Conservation (phyloP, 2,888 invertebrate genomes). For the Muschampia plurimacula region DNA sequence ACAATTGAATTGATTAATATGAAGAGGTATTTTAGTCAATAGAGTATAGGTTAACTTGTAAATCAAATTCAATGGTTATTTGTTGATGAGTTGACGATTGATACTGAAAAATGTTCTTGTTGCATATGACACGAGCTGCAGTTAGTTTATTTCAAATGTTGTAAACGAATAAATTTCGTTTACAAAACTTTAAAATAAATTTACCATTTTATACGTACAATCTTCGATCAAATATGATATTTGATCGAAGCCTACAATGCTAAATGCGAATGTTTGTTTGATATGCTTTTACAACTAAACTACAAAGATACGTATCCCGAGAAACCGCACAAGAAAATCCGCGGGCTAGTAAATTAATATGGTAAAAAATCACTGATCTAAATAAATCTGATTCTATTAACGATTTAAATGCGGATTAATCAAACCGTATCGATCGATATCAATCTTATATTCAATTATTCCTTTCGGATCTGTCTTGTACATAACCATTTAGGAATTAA, state of each 20-base stretch:
- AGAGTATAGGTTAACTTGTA: constrained; percentile 15
- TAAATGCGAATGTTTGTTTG: no score
- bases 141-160: no score
- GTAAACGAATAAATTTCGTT: no score
- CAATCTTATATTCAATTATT: constrained; percentile 17
- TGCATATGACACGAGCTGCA: not conserved
- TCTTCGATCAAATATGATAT: no score
- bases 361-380: not conserved
- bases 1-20: constrained; percentile 21
- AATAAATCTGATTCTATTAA: constrained; percentile 13
- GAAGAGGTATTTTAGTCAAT: constrained; percentile 19
- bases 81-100: not conserved
- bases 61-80: not conserved
- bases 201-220: no score
- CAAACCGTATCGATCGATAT: constrained; percentile 16
- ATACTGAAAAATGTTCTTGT: not conserved
- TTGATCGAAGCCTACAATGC: no score
- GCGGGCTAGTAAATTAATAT: not conserved
- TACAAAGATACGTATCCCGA: no score
- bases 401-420: not conserved
- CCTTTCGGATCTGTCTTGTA: constrained; percentile 11
- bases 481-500: constrained; percentile 25
- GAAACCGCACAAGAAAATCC: no score
- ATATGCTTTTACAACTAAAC: no score
- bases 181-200: no score